A percentile compares a stretch with the other conserved stretches of the same genome.
phyloP scores from a whole-genome alignment of 2,113 vertebrate genomes.

The Protomyctophum bolini region DNA sequence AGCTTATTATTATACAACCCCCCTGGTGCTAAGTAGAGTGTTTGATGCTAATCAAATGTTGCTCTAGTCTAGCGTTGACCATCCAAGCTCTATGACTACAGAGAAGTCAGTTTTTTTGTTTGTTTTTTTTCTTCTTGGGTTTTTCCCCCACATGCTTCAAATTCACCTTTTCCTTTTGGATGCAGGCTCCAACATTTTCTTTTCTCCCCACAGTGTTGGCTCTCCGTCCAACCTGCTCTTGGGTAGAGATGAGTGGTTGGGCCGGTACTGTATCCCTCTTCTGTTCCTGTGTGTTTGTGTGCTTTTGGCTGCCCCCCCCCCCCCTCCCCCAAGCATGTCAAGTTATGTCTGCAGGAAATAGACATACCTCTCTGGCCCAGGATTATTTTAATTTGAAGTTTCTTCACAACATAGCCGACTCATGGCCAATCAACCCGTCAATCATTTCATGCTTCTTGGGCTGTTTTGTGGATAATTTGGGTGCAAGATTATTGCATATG shows the following conservation, averaged over 20 bases:
- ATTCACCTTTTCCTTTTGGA: conserved; percentile 46
- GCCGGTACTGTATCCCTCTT: conserved; percentile 83
- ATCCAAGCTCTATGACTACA: no score
- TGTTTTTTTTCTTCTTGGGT: background rate
- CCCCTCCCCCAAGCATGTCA: conserved; percentile 57
- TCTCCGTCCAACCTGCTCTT: conserved; percentile 85
- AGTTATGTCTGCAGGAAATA: conserved; percentile 62
- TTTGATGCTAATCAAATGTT: no score
- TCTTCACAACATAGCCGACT: conserved; percentile 46
- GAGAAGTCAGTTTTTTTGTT: no score
- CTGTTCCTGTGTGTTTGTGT: conserved; percentile 71
- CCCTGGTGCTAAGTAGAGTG: no score
- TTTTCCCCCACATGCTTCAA: conserved; percentile 36
- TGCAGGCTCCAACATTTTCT: conserved; percentile 73
- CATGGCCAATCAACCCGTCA: conserved; percentile 57
- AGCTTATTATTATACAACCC: no score
- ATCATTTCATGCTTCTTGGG: conserved; percentile 69
- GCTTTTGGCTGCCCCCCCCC: conserved; percentile 65
- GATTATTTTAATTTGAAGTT: conserved; percentile 46
- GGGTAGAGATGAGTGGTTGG: conserved; percentile 86
- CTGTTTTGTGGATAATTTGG: conserved; percentile 58
- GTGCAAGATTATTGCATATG: conserved; percentile 47
- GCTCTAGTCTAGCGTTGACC: no score
- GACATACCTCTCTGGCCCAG: conserved; percentile 53
- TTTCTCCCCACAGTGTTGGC: conserved; percentile 81